Evolutionary conservation across 53 echinoderm and acorn worm genomes (phyloP), one percentile per base, ranked within the genome.

Genomic region (Pentamera pediparva): DNA sequence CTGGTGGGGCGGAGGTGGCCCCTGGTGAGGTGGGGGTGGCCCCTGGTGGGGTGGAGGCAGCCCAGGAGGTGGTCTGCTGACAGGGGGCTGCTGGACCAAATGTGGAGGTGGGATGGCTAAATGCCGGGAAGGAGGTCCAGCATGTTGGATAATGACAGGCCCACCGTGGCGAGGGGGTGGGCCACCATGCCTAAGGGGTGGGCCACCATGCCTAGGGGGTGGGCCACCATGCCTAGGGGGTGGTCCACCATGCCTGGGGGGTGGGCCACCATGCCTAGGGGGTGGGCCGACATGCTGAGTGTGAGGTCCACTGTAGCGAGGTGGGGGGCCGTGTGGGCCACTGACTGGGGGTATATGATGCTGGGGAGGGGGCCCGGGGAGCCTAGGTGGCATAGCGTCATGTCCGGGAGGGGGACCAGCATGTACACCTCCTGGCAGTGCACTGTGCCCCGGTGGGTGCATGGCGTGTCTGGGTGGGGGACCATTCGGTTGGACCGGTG

Each of bases 381-480:
- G 80, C 54, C 39, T 79, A 43, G 4, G 34, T 25, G 35, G 79
- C 35, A 22, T 55, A 32, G 6, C 33, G 17, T 57, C 32, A 32
- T 2, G 70, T 70, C 31, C 2, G 31, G 33, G 17, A 26, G 70
- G 52, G 27, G 70, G 70, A 49, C 32, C 52, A 70, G n/a, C n/a
- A n/a, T n/a, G n/a, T n/a, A n/a, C n/a, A n/a, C n/a, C n/a, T n/a
- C n/a, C n/a, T n/a, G n/a, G n/a, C n/a, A n/a, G n/a, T n/a, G n/a
- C n/a, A n/a, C n/a, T n/a, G n/a, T n/a, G n/a, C n/a, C 22, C 55
- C 20, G 4, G 17, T 55, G 18, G 15, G 45, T 31, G 40, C 15
- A 6, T 53, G 37, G 19, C 78, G 81, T 18, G 80, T 69, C 39
- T 79, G 58, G 4, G 34, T 25, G 35, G 79, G 56, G 20, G 75